Evolutionary conservation across 2,797 vertebrate genomes (phyloP).

Genomic region (Bryconaethiops microstoma): DNA sequence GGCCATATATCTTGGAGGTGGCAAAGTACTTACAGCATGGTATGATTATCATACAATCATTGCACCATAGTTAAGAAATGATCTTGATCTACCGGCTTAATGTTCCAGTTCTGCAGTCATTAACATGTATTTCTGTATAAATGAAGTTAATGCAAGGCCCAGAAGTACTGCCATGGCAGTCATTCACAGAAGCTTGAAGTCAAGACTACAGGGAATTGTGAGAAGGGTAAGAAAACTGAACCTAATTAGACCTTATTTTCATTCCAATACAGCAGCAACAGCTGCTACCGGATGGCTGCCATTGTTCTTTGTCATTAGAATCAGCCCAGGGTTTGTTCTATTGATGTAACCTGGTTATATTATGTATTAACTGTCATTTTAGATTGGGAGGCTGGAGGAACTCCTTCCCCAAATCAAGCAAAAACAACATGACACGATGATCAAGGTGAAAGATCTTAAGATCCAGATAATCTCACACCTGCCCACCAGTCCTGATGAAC

Average conservation of each 20-base stretch:
- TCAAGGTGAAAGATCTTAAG: conserved; percentile 65
- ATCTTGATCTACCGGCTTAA: background rate
- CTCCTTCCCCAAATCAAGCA: conserved; percentile 78
- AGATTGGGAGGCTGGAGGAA: conserved; percentile 79
- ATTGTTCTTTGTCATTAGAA: background rate
- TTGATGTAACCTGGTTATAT: background rate
- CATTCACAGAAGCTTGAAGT: conserved; percentile 75
- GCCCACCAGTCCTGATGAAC: background rate
- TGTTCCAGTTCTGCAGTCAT: background rate
- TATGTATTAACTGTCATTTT: conserved; percentile 32
- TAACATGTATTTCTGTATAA: conserved; percentile 9
- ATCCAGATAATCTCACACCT: background rate
- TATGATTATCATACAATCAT: conserved; percentile 55
- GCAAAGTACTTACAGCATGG: conserved; percentile 76
- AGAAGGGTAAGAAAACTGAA: conserved; percentile 66
- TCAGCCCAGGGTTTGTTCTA: background rate
- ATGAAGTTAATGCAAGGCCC: conserved; percentile 70
- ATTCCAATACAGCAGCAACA: background rate
- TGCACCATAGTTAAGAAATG: too few relatives aligned
- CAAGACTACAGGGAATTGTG: conserved; percentile 71
- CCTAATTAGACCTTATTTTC: background rate
- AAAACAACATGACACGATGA: conserved; percentile 70
- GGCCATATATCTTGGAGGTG: conserved; percentile 78
- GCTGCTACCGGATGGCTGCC: background rate
- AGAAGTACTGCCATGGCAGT: conserved; percentile 70